Evolutionary conservation across 2,113 vertebrate genomes (phyloP).

Genomic region (Nycticorax nycticorax): DNA sequence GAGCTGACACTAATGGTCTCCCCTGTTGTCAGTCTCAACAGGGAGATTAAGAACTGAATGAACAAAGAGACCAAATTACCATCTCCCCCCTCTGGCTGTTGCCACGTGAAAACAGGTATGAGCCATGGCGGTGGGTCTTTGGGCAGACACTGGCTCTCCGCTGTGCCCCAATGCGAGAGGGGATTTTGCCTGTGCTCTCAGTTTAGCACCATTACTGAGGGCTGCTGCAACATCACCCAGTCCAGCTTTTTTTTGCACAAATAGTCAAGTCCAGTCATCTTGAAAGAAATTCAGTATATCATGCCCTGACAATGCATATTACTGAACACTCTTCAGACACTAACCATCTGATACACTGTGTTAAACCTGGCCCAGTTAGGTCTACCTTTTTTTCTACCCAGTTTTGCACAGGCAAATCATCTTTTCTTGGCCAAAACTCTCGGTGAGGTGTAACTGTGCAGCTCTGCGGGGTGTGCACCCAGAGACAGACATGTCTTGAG

Average conservation of each 20-base stretch:
- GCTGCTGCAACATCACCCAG: neutral
- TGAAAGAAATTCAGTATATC: neutral
- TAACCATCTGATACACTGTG: neutral
- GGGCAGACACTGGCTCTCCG: neutral
- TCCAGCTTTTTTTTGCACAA: neutral
- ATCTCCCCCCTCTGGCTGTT: neutral
- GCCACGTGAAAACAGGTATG: neutral
- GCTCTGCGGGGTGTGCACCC: neutral
- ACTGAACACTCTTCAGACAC: neutral
- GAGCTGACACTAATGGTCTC: conserved; percentile 53
- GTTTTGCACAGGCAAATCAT: neutral
- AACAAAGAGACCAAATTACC: conserved; percentile 25
- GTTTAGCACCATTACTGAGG: neutral
- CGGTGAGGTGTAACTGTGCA: neutral
- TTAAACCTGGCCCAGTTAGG: neutral
- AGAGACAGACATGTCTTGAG: rapidly evolving
- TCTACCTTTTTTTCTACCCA: neutral
- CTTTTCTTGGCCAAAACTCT: neutral
- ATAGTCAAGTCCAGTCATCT: neutral
- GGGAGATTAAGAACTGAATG: conserved; percentile 33
- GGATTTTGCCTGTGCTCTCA: neutral
- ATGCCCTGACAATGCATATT: neutral
- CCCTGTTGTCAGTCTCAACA: neutral
- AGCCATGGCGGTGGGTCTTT: neutral
- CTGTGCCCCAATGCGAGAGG: neutral